Percentiles rank a stretch among this genome's conserved stretches.
Evolutionary conservation across 2,888 invertebrate species (phyloP).

Genomic region (Eupeodes latifasciatus): DNA sequence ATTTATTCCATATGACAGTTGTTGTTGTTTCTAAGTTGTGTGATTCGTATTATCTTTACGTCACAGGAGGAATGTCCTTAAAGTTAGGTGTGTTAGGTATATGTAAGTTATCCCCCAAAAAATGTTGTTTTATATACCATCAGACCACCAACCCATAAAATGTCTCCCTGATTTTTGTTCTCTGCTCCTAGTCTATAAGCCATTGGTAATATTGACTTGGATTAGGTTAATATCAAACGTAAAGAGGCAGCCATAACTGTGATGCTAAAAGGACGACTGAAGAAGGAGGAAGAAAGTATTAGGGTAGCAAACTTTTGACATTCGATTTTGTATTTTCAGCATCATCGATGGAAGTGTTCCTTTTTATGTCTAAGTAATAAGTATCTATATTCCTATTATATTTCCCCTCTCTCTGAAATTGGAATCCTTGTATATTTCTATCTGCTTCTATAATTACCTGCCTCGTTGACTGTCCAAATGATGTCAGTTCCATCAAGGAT

Average conservation of each 20-base stretch:
- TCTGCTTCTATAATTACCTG: conserved; percentile 32
- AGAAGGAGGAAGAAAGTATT: no score
- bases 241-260: neutral
- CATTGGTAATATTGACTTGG: conserved; percentile 42
- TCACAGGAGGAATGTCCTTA: conserved; percentile 36
- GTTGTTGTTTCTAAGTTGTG: neutral
- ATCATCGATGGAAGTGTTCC: neutral
- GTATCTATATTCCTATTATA: no score
- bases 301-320: conserved; percentile 28
- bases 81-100: conserved; percentile 12
- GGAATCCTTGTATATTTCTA: neutral
- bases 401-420: neutral
- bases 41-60: neutral
- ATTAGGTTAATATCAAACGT: conserved; percentile 40
- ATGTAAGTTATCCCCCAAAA: conserved; percentile 1
- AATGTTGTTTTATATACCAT: neutral
- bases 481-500: conserved; percentile 28
- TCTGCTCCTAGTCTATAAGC: neutral
- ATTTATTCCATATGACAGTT: conserved; percentile 28
- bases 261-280: neutral
- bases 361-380: neutral
- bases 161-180: conserved; percentile 10
- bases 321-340: conserved; percentile 30
- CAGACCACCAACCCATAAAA: neutral
- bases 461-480: conserved; percentile 36